Conservation (phyloP, 92 coral and sea anemone species). For the Epizoanthus rinbou region DNA sequence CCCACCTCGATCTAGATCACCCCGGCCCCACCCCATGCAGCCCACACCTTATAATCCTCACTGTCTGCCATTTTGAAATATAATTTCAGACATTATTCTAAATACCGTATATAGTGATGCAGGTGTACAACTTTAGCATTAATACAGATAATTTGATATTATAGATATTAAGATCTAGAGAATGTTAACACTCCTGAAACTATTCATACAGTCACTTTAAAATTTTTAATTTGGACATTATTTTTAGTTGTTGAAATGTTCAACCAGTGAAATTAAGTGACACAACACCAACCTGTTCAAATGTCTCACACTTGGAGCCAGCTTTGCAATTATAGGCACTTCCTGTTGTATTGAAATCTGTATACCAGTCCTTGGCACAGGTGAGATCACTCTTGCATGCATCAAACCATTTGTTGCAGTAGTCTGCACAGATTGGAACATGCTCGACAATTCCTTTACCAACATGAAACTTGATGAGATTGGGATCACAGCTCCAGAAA, state of each 20-base stretch:
- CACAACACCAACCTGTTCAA: conserved; percentile 62
- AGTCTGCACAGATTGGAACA: conserved; percentile 80
- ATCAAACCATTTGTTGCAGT: conserved; percentile 81
- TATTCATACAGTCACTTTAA: too few species aligned
- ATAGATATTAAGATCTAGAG: too few species aligned
- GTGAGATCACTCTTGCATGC: conserved; percentile 88
- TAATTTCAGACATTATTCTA: too few species aligned
- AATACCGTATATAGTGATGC: too few species aligned
- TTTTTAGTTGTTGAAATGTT: not conserved
- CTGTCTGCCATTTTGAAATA: too few species aligned
- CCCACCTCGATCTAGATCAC: too few species aligned
- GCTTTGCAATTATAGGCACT: conserved; percentile 63
- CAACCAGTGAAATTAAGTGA: not conserved
- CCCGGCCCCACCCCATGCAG: too few species aligned
- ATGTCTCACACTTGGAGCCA: conserved; percentile 63
- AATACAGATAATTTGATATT: not conserved
- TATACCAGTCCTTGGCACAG: conserved; percentile 72
- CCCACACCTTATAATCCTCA: too few species aligned
- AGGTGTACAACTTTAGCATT: too few species aligned
- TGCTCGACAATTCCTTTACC: conserved; percentile 27
- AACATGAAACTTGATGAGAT: conserved; percentile 73
- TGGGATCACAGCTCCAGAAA: conserved; percentile 90
- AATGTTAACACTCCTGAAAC: too few species aligned
- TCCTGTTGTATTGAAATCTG: conserved; percentile 56
- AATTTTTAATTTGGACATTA: not conserved